Base-by-base conservation (phyloP, 2,797 vertebrate species). In the Choloepus didactylus region DNA sequence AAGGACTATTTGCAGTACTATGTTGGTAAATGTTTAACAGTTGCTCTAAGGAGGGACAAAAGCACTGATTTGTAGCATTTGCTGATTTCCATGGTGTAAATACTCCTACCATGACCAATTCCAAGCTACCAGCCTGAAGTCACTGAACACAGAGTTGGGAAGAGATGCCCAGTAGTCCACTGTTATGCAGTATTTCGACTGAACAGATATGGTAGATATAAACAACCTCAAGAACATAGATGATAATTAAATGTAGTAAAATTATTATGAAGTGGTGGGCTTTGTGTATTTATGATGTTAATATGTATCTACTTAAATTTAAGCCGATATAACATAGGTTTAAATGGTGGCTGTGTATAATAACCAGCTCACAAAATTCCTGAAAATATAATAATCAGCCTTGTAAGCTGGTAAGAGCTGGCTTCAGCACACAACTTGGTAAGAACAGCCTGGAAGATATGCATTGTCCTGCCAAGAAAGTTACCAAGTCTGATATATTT, bases 271-370 rank as follows among this genome's bases (percentile, higher is more conserved):
- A 29, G 0, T 82, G 15, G 60, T 93, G 3, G 3, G 62, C 31
- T 92, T 92, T 82, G n/a, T 81, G 5, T 89, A 41, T 69, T 80
- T 44, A 79, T 91, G 44, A 80, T 4, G 62, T 64, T 79, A 92
- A 91, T 87, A 31, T 23, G 66, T 54, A 81, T 93, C 14, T 73
- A 41, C 75, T 91, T 85, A 41, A 90, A 87, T 94, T 95, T 91
- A 76, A 94, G 19, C 73, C 79, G 31, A 31, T 79, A 31, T 16
- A 31, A 69, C 79, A 35, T 81, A 51, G 44, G 87, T 76, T 79
- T 82, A 66, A 92, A 79, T 85, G 62, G 70, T 80, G 25, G 10
- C 31, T 27, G 4, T 86, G 8, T 89, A 93, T 77, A 59, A 79
- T 88, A 66, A 77, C 29, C 66, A 73, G 31, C 49, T 89, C 49